These are phyloP conservation scores for Diceros bicornis DNA, from an alignment of 2,797 vertebrate genomes.

Conservation along the genomic window DNA sequence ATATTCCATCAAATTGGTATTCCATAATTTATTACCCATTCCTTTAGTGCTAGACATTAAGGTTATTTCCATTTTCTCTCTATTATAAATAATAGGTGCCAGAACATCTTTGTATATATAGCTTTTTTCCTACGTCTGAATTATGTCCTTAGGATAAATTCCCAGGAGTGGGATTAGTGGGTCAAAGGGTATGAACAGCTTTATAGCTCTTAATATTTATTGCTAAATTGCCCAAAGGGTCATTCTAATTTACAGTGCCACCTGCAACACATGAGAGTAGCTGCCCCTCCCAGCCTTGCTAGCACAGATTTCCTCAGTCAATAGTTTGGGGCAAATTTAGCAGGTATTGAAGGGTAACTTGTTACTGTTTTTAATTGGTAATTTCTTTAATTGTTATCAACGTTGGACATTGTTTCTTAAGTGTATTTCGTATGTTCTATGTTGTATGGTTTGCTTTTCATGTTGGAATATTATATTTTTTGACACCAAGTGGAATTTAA, in stretches of 20 bases:
- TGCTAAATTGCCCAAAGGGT: slow-evolving; percentile 76
- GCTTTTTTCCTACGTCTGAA: slow-evolving; percentile 76
- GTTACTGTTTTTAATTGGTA: slow-evolving; percentile 48
- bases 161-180: slow-evolving; percentile 84
- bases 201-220: slow-evolving; percentile 85
- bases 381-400: slow-evolving; percentile 31
- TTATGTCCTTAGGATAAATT: slow-evolving; percentile 81
- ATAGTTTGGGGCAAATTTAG: slow-evolving; percentile 58
- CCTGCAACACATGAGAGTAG: slow-evolving; percentile 70
- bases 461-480: background rate
- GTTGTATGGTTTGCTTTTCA: slow-evolving; percentile 46
- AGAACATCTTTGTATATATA: slow-evolving; percentile 79
- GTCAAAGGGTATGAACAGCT: slow-evolving; percentile 83
- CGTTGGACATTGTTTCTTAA: background rate
- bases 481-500: slow-evolving; percentile 49
- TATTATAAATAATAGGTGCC: slow-evolving; percentile 82
- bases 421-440: slow-evolving; percentile 29
- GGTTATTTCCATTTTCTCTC: slow-evolving; percentile 84
- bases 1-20: slow-evolving; percentile 68
- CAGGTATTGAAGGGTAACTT: slow-evolving; percentile 31
- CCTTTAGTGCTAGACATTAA: slow-evolving; percentile 77
- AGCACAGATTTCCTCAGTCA: background rate
- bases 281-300: background rate
- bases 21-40: slow-evolving; percentile 70
- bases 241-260: slow-evolving; percentile 81